A percentile compares a stretch with the other conserved stretches of the same genome.
These are phyloP conservation scores for Etheostoma cragini DNA, from an alignment of 2,113 vertebrate species.

Conservation along the genomic window DNA sequence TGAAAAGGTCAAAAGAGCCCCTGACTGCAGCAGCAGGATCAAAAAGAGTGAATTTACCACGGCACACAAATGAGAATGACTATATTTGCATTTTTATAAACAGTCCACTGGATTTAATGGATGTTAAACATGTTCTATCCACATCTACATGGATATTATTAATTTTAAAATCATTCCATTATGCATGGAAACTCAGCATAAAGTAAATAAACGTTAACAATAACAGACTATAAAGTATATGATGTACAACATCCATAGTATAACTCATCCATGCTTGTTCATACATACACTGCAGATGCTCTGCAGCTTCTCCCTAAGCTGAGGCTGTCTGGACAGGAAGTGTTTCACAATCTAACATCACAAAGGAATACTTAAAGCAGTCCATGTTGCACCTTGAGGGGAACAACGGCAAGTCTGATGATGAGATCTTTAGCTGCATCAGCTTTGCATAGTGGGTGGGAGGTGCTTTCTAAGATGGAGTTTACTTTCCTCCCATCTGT, in stretches of 20 bases:
- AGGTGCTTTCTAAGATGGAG: slow-evolving; percentile 21
- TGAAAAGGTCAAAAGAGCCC: background rate
- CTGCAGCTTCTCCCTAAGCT: slow-evolving; percentile 11
- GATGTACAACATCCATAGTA: too few species aligned
- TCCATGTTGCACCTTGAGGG: background rate
- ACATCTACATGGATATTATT: background rate
- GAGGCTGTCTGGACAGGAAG: background rate
- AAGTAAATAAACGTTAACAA: background rate
- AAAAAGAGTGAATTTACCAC: background rate
- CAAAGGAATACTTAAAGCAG: background rate
- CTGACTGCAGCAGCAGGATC: background rate
- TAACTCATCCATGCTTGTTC: background rate
- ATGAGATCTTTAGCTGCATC: background rate
- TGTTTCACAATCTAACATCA: slow-evolving; percentile 18
- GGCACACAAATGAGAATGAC: background rate
- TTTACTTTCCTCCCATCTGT: slow-evolving; percentile 30
- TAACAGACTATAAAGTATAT: too few species aligned
- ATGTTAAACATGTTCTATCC: background rate
- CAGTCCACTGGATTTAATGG: background rate
- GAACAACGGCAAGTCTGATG: background rate
- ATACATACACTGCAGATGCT: slow-evolving; percentile 10
- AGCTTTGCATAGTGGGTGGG: background rate
- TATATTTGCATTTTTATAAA: background rate
- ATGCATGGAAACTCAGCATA: background rate
- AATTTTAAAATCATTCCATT: background rate